Evolutionary conservation across 2,797 vertebrate genomes (phyloP).

Genomic region (Graptemys geographica): DNA sequence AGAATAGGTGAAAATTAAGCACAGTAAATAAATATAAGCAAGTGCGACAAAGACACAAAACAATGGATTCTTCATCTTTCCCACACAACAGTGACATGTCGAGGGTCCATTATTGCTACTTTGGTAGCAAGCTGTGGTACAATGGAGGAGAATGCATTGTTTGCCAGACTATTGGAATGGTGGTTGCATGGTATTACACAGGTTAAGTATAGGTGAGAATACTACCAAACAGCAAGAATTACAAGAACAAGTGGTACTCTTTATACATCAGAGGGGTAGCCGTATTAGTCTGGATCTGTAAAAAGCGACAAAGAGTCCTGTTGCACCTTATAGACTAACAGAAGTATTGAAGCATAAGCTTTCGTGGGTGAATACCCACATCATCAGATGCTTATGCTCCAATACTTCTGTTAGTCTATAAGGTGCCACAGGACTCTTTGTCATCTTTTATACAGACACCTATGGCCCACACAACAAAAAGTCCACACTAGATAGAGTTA

Average conservation of each 20-base stretch:
- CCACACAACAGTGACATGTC: not conserved
- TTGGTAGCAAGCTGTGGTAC: not conserved
- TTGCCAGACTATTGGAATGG: not conserved
- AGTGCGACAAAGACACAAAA: constrained; percentile 33
- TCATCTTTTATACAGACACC: not conserved
- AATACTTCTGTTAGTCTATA: too few relatives aligned
- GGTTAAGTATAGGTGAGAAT: too few relatives aligned
- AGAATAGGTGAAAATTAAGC: constrained; percentile 63
- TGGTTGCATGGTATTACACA: not conserved
- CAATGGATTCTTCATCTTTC: constrained; percentile 16
- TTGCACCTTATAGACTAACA: too few relatives aligned
- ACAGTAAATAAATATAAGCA: constrained; percentile 48
- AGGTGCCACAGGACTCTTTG: too few relatives aligned
- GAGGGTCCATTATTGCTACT: not conserved
- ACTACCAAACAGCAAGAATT: not conserved
- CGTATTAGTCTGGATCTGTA: too few relatives aligned
- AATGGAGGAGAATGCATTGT: not conserved
- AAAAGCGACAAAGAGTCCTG: too few relatives aligned
- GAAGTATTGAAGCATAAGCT: too few relatives aligned
- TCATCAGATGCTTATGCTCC: too few relatives aligned
- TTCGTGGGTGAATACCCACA: too few relatives aligned
- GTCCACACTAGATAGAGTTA: not conserved
- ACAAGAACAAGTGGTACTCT: not conserved
- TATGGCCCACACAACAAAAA: not conserved
- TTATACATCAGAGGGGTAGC: not conserved